Percentiles rank a stretch among this genome's conserved stretches.
These are phyloP conservation scores for Decapterus maruadsi DNA, from an alignment of 2,797 vertebrate genomes.

Conservation along the genomic window DNA sequence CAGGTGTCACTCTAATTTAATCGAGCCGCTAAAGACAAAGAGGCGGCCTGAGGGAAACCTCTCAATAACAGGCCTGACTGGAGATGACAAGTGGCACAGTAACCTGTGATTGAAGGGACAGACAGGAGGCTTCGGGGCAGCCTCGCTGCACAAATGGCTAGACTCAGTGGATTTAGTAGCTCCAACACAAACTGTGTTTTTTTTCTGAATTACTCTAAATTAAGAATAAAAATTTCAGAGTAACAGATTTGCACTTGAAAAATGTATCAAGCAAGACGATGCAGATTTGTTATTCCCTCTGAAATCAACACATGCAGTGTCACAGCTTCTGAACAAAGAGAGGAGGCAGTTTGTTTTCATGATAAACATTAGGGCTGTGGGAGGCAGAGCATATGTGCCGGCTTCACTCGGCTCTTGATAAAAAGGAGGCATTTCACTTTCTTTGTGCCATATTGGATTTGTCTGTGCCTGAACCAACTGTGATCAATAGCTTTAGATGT, in stretches of 20 bases:
- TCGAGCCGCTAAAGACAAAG: conserved; percentile 77
- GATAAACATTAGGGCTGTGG: conserved; percentile 33
- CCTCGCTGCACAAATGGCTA: background rate
- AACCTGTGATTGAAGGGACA: conserved; percentile 63
- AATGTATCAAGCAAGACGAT: background rate
- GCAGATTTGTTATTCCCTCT: background rate
- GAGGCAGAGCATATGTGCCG: conserved; percentile 42
- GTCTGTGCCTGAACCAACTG: conserved; percentile 23
- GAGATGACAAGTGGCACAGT: conserved; percentile 69
- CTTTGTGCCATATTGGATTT: conserved; percentile 37
- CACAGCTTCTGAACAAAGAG: conserved; percentile 37
- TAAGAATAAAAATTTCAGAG: conserved; percentile 15
- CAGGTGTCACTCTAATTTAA: conserved; percentile 80
- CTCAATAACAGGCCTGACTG: conserved; percentile 69
- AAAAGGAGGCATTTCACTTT: conserved; percentile 41
- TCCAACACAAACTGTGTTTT: background rate
- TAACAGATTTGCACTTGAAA: conserved; percentile 4
- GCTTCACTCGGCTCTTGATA: conserved; percentile 29
- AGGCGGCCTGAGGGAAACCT: conserved; percentile 63
- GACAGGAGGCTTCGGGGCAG: conserved; percentile 48
- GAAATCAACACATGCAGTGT: conserved; percentile 8
- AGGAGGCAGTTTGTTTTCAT: conserved; percentile 36
- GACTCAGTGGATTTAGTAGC: conserved; percentile 17
- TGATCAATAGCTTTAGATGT: conserved; percentile 54
- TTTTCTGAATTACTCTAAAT: conserved; percentile 7